Evolutionary conservation across 2,888 invertebrate genomes (phyloP), one percentile per base, ranked within the genome.

Genomic region (Brachyopa scutellaris): DNA sequence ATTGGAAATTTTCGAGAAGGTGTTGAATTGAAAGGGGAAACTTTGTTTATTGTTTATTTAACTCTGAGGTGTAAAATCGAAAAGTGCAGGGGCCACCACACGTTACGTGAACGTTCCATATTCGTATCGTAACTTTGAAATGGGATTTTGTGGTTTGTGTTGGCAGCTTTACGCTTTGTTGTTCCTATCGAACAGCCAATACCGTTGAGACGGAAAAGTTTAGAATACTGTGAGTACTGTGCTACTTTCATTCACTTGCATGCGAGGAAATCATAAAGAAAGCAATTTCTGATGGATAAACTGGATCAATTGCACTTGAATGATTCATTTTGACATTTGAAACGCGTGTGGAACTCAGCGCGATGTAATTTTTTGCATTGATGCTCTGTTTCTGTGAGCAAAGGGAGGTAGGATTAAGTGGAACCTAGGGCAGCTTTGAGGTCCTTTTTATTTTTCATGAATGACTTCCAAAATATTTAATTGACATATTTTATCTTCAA

Each of bases 1-100:
- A 79, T 79, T 79, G 79, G 66, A 67, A 79, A 79, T 61, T 73
- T 66, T n/a, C n/a, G 67, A 61, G 33, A 67, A 67, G 73, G 79
- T 73, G 79, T 79, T 40, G 53, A 53, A 40, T 33, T 51, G 5
- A 64, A 38, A 64, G 53, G 53, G 42, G 7, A 36, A 49, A 72
- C 40, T 51, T 62, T 72, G 49, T 72, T 61, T 73, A 17, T 61
- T 67, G 45, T 67, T 61, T 45, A 51, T 47, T 67, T 79, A 61
- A 73, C 45, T 61, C 13, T 11, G 31, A 23, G 33, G 23, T 31
- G 40, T 31, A 23, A 5, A 8, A 38, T n/a, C 8, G 26, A 26
- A 42, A 36, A 38, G 21, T 38, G 15, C 19, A 21, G 38, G 49
- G n/a, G 4, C 3, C 26, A 6, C 4, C 38, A 26, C 64, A 64